phyloP scores from a whole-genome alignment of 1,140 invertebrate species.

The Eurytemora carolleeae region DNA sequence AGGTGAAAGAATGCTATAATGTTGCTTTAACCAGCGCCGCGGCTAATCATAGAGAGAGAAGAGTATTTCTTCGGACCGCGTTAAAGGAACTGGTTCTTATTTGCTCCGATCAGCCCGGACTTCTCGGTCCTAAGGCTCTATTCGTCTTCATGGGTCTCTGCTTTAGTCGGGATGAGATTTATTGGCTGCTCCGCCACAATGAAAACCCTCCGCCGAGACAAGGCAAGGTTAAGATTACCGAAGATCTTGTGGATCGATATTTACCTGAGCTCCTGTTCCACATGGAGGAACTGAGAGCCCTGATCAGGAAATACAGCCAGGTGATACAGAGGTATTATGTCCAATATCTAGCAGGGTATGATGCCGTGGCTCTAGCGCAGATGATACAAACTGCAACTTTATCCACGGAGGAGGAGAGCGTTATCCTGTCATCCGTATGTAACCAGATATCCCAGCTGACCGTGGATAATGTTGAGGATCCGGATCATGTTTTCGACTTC shows the following conservation, averaged over 20 bases:
- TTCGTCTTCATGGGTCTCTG: slow-evolving; percentile 89
- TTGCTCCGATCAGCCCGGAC: slow-evolving; percentile 88
- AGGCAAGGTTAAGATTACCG: slow-evolving; percentile 58
- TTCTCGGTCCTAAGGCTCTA: slow-evolving; percentile 89
- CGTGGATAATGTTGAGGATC: slow-evolving; percentile 74
- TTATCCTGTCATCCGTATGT: slow-evolving; percentile 80
- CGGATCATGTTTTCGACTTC: slow-evolving; percentile 90
- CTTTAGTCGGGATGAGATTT: slow-evolving; percentile 84
- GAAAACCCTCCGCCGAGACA: slow-evolving; percentile 76
- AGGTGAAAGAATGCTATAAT: slow-evolving; percentile 83
- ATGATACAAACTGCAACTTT: slow-evolving; percentile 66
- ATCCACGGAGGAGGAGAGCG: slow-evolving; percentile 73
- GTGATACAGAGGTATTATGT: slow-evolving; percentile 96
- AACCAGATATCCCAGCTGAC: slow-evolving; percentile 64
- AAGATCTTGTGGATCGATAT: slow-evolving; percentile 78
- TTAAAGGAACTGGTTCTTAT: slow-evolving; percentile 86
- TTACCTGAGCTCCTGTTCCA: slow-evolving; percentile 92
- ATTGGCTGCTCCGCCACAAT: slow-evolving; percentile 86
- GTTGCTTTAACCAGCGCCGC: slow-evolving; percentile 70
- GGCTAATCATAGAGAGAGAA: slow-evolving; percentile 70
- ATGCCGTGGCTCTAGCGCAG: slow-evolving; percentile 74
- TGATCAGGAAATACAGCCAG: slow-evolving; percentile 21
- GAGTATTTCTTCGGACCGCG: slow-evolving; percentile 87
- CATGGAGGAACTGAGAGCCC: slow-evolving; percentile 74
- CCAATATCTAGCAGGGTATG: slow-evolving; percentile 85